Base-by-base conservation (phyloP, 2,888 invertebrate genomes). In the Pharmacophagus antenor region DNA sequence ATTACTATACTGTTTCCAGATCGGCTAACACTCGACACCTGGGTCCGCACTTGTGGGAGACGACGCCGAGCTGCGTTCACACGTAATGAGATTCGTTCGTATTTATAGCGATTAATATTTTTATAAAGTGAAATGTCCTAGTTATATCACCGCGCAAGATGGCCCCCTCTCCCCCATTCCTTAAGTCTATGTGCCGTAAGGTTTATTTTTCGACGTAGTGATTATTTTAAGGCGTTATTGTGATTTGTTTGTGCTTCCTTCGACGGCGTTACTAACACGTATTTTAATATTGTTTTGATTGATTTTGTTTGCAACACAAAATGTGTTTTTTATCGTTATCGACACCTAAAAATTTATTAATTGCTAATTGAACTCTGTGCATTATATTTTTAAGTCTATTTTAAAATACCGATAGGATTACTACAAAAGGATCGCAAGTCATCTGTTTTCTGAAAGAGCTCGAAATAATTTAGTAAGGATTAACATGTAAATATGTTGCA, bases 121-220 rank as follows among this genome's bases (percentile, higher is more conserved):
- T 86, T 85, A 72, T 82, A 65, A 82, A 73, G 74, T 67, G 68
- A 68, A 73, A 17, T 70, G 67, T 66, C 68, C 77, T 76, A 73
- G 70, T 58, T 51, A 63, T 65, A 66, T 64, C 62, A 79, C 79
- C 77, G 63, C 74, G 81, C 84, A 84, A 77, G 84, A 84, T 84
- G 83, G 76, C 73, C 70, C 8, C 27, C 10, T 73, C 78, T 79
- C 77, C 73, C 70, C 8, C 27, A 12, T 73, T 79, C 79, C 76
- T 67, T 70, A 68, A 67, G 49, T 68, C 55, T 65, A 65, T 67
- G 71, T 71, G 72, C 67, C 70, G 66, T 76, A 74, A 72, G 63
- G 63, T 71, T 67, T 65, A 66, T 67, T 56, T 61, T 64, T 66
- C 61, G 61, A 56, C 59, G 63, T 69, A 60, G 60, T 15, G 1